These are phyloP conservation scores for Goniozus legneri DNA, from an alignment of 1,140 invertebrate genomes.

Conservation along the genomic window DNA sequence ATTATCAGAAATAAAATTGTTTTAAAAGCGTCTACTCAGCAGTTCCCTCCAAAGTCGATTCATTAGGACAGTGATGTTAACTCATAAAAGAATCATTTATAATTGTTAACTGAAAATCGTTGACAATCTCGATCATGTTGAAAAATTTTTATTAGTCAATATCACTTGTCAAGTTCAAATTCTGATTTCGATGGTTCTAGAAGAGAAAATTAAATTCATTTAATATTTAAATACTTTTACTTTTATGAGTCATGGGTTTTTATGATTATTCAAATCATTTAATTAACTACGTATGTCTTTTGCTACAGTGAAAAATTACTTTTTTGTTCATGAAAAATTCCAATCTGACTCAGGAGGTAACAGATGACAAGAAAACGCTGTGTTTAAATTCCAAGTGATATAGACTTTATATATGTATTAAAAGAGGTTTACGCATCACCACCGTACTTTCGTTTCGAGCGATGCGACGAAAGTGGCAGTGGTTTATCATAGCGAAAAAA, in stretches of 20 bases:
- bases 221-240: neutral
- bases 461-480: neutral
- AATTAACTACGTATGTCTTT: neutral
- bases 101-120: neutral
- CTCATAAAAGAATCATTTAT: neutral
- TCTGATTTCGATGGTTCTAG: conserved; percentile 17
- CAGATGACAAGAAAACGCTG: neutral
- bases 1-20: neutral
- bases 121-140: neutral
- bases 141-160: conserved; percentile 14
- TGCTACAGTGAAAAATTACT: neutral
- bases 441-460: neutral
- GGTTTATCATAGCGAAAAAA: conserved; percentile 12
- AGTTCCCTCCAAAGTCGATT: neutral
- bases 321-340: neutral
- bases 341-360: neutral
- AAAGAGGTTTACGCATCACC: neutral
- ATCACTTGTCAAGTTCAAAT: conserved; percentile 18
- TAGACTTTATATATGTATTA: neutral
- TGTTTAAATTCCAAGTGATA: neutral
- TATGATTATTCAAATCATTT: neutral
- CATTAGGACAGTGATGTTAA: neutral
- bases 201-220: conserved; percentile 2
- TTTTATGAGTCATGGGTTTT: neutral
- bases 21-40: neutral